A percentile compares a stretch with the other conserved stretches of the same genome.
phyloP scores from a whole-genome alignment of 2,113 vertebrate genomes.

The Zeus faber region DNA sequence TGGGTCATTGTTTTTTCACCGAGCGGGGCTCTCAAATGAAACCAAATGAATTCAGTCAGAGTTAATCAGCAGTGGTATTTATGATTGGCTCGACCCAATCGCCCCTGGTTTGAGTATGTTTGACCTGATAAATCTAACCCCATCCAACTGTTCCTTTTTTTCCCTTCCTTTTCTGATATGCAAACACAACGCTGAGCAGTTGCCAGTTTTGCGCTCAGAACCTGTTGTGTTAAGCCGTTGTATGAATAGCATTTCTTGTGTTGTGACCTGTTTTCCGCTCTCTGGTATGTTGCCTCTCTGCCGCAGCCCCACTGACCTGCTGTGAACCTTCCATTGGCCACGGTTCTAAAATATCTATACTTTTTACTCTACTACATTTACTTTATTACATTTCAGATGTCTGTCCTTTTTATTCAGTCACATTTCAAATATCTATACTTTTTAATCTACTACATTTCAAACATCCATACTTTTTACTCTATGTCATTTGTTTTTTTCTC shows the following conservation, averaged over 20 bases:
- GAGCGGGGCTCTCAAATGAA: conserved; percentile 19
- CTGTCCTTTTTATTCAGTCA: too few relatives aligned
- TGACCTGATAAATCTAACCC: too few relatives aligned
- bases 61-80: conserved; percentile 49
- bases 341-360: too few relatives aligned
- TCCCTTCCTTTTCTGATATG: conserved; percentile 30
- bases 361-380: too few relatives aligned
- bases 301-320: conserved; percentile 6
- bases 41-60: conserved; percentile 52
- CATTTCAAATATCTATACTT: too few relatives aligned
- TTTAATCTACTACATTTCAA: too few relatives aligned
- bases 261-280: conserved; percentile 36
- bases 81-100: conserved; percentile 29
- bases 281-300: conserved; percentile 23
- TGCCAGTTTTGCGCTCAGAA: conserved; percentile 6
- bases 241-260: conserved; percentile 18
- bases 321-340: background rate
- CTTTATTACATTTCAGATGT: too few relatives aligned
- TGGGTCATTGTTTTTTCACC: too few relatives aligned
- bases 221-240: conserved; percentile 29
- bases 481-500: too few relatives aligned
- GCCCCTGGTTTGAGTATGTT: too few relatives aligned
- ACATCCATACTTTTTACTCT: too few relatives aligned
- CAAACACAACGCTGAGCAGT: conserved; percentile 11
- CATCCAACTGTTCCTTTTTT: conserved; percentile 21